Percentiles rank a stretch among this genome's conserved stretches.
These are phyloP conservation scores for Drosophila equinoxialis DNA, from an alignment of 1,140 invertebrate species.

Conservation along the genomic window DNA sequence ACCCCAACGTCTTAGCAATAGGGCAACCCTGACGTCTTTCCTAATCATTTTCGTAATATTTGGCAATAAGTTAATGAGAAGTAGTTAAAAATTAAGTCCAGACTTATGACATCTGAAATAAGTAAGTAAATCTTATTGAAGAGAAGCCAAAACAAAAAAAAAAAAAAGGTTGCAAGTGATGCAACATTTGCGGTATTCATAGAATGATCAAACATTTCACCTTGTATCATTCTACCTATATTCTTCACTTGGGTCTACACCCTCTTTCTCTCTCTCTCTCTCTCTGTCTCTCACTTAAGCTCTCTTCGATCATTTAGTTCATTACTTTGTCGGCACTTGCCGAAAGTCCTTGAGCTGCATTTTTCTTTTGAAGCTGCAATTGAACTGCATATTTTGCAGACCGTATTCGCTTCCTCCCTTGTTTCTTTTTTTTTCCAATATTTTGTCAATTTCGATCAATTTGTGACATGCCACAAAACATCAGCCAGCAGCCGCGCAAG, in stretches of 20 bases:
- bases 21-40: too few species aligned
- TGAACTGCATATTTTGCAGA: constrained; percentile 72
- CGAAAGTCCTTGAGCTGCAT: constrained; percentile 72
- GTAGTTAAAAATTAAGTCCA: too few species aligned
- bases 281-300: not conserved
- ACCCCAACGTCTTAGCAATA: too few species aligned
- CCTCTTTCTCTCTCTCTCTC: not conserved
- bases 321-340: constrained; percentile 72
- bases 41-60: too few species aligned
- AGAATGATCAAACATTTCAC: not conserved
- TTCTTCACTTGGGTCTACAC: constrained; percentile 1
- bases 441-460: constrained; percentile 82
- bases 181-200: too few species aligned
- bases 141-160: too few species aligned
- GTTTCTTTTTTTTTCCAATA: constrained; percentile 53
- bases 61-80: too few species aligned
- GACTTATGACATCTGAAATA: too few species aligned
- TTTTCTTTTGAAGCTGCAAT: constrained; percentile 67
- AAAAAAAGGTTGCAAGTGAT: too few species aligned
- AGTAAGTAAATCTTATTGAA: too few species aligned
- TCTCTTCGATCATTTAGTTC: constrained; percentile 2
- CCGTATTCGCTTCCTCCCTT: constrained; percentile 23
- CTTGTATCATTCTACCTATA: constrained; percentile 3
- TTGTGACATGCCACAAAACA: constrained; percentile 72
- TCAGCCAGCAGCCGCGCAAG: not conserved